phyloP scores from a whole-genome alignment of 2,888 invertebrate genomes.

The Timema cristinae region DNA sequence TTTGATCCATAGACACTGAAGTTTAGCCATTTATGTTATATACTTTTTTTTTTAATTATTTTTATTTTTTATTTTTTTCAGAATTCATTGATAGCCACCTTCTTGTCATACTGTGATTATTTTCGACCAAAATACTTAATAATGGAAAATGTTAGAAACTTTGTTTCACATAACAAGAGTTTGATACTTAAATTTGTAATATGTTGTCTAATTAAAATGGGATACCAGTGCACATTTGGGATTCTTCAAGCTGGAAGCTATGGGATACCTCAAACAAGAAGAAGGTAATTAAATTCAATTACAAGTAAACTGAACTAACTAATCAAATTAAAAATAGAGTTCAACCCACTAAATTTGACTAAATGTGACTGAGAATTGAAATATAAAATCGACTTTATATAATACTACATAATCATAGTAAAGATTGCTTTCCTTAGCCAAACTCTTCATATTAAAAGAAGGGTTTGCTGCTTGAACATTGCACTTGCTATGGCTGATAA shows the following conservation, averaged over 20 bases:
- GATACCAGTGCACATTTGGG: slow-evolving; percentile 83
- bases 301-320: too few species aligned
- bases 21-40: background rate
- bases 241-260: slow-evolving; percentile 81
- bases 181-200: slow-evolving; percentile 78
- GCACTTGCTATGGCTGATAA: too few species aligned
- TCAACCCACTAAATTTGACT: too few species aligned
- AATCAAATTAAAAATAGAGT: too few species aligned
- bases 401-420: too few species aligned
- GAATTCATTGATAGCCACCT: slow-evolving; percentile 78
- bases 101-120: slow-evolving; percentile 79
- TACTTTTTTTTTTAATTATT: slow-evolving; percentile 24
- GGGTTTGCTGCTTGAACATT: too few species aligned
- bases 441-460: too few species aligned
- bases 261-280: slow-evolving; percentile 76
- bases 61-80: slow-evolving; percentile 37
- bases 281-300: slow-evolving; percentile 48
- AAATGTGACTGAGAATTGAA: too few species aligned
- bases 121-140: slow-evolving; percentile 79
- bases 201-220: slow-evolving; percentile 72
- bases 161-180: slow-evolving; percentile 74
- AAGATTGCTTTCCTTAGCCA: too few species aligned
- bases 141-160: slow-evolving; percentile 81
- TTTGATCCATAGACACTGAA: too few species aligned
- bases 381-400: too few species aligned